A percentile compares a stretch with the other conserved stretches of the same genome.
Evolutionary conservation across 1,140 invertebrate species (phyloP).

Genomic region (Drosophila saltans): DNA sequence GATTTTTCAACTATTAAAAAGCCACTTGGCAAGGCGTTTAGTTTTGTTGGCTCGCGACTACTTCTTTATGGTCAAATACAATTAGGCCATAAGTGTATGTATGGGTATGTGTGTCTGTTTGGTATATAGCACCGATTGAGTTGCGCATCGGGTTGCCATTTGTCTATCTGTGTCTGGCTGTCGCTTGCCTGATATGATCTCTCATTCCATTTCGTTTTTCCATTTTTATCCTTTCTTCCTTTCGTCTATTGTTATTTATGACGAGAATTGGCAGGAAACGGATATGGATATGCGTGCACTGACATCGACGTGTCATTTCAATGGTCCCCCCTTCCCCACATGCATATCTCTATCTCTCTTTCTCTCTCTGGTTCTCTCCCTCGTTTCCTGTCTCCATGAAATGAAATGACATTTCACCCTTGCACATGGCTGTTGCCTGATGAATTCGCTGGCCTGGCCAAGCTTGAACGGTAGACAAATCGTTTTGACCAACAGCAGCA

Average conservation of each 20-base stretch:
- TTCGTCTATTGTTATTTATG: slow-evolving; percentile 69
- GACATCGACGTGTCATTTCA: slow-evolving; percentile 56
- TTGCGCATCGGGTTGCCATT: slow-evolving; percentile 25
- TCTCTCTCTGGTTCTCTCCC: not conserved
- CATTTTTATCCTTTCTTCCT: not conserved
- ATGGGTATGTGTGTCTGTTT: not conserved
- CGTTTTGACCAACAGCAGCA: slow-evolving; percentile 30
- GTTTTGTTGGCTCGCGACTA: not conserved
- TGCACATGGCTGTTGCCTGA: slow-evolving; percentile 31
- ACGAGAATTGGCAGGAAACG: slow-evolving; percentile 62
- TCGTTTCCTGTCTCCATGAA: not conserved
- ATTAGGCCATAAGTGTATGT: slow-evolving; percentile 1
- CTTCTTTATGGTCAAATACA: slow-evolving; percentile 8
- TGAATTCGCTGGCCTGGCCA: slow-evolving; percentile 22
- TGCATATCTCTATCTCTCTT: too few relatives aligned
- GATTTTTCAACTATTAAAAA: slow-evolving; percentile 28
- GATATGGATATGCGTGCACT: slow-evolving; percentile 67
- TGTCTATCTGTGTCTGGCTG: slow-evolving; percentile 32
- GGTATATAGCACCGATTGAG: slow-evolving; percentile 1
- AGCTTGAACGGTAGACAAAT: slow-evolving; percentile 62
- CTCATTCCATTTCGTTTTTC: not conserved
- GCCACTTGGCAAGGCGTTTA: slow-evolving; percentile 38
- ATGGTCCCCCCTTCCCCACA: not conserved
- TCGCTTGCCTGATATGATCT: slow-evolving; percentile 42
- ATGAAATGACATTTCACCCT: slow-evolving; percentile 31